These are phyloP conservation scores for Microhierax caerulescens DNA, from an alignment of 2,797 vertebrate genomes.

Conservation along the genomic window DNA sequence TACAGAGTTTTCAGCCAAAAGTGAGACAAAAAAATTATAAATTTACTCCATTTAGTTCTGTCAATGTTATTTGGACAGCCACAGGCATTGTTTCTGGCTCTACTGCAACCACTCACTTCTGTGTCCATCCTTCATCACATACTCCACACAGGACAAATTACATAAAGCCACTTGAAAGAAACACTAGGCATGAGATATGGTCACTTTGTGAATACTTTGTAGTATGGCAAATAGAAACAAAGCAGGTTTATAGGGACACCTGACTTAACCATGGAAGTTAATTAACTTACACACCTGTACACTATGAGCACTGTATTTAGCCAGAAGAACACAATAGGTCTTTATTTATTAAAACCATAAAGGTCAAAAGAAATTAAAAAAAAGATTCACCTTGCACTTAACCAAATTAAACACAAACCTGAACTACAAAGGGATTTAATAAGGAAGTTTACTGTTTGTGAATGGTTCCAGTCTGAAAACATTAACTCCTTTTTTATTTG, in stretches of 20 bases:
- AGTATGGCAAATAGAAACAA: background rate
- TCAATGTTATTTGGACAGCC: background rate
- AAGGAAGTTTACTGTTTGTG: background rate
- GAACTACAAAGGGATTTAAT: background rate
- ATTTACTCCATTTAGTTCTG: background rate
- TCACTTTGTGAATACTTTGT: background rate
- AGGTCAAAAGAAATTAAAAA: background rate
- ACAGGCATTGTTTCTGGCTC: rapidly evolving
- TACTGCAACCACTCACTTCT: background rate
- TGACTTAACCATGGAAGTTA: background rate
- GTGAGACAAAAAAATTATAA: background rate
- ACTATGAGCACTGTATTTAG: rapidly evolving
- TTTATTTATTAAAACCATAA: background rate
- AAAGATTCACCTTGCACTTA: background rate
- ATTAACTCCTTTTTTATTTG: background rate
- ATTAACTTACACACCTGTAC: background rate
- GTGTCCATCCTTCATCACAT: background rate
- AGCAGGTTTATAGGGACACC: background rate
- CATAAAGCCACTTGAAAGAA: background rate
- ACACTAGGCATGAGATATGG: background rate
- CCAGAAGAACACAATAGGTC: background rate
- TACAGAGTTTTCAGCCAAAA: background rate
- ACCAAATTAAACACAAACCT: background rate
- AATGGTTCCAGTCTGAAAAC: background rate
- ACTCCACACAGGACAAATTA: background rate